Conservation (phyloP, 2,113 vertebrate genomes). For the Malurus melanocephalus region DNA sequence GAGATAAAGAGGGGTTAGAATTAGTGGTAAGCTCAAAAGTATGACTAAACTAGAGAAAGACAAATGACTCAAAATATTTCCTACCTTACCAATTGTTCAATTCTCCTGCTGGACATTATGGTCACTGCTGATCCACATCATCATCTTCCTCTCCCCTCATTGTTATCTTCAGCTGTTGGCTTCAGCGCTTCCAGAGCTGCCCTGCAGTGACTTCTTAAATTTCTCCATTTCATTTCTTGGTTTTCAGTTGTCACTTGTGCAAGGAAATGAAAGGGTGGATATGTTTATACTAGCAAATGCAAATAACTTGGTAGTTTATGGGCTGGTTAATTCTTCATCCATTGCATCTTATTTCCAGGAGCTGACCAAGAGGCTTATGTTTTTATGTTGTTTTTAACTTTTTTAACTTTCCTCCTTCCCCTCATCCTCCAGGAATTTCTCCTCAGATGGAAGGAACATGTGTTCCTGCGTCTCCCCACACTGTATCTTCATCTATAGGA, state of each 20-base stretch:
- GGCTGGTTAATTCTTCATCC: not conserved
- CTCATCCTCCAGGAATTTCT: slow-evolving; percentile 80
- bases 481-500: slow-evolving; percentile 71
- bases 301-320: not conserved
- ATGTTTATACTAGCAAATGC: not conserved
- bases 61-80: not conserved
- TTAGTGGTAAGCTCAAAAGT: not conserved
- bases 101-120: not conserved
- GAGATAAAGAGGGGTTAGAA: not conserved
- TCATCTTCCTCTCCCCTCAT: not conserved
- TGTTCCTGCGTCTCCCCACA: slow-evolving; percentile 68
- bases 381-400: not conserved
- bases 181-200: not conserved
- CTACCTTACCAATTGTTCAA: not conserved
- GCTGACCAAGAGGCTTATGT: not conserved
- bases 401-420: not conserved
- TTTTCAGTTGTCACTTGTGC: not conserved
- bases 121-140: not conserved
- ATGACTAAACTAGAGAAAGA: not conserved
- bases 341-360: not conserved
- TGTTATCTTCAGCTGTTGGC: not conserved
- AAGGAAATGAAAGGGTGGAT: not conserved
- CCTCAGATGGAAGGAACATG: slow-evolving; percentile 80
- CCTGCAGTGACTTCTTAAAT: not conserved
- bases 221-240: not conserved